A percentile compares a stretch with the other conserved stretches of the same genome.
Evolutionary conservation across 2,888 invertebrate species (phyloP).

Genomic region (Baccha elongata): DNA sequence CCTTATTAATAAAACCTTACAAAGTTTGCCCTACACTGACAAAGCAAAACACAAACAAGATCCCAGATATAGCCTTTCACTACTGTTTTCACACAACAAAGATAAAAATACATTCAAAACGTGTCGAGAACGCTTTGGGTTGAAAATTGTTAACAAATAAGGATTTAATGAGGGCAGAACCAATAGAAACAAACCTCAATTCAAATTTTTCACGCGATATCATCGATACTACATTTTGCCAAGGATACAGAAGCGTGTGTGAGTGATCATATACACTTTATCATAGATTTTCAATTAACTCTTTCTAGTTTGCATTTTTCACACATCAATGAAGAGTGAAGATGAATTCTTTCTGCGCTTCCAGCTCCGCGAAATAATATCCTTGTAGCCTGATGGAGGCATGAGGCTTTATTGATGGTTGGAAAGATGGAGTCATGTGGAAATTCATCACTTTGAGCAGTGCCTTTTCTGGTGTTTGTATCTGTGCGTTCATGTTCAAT

Average conservation of each 20-base stretch:
- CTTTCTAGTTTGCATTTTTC: conserved; percentile 26
- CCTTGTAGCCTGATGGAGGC: neutral
- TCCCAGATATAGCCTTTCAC: neutral
- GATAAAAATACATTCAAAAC: conserved; percentile 29
- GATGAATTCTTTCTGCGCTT: no score
- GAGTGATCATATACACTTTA: neutral
- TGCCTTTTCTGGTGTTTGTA: no score
- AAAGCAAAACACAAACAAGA: no score
- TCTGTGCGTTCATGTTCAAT: no score
- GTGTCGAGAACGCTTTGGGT: conserved; percentile 28
- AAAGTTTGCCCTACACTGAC: no score
- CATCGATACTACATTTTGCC: conserved; percentile 19
- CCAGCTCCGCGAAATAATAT: conserved; percentile 26
- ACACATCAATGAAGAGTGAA: conserved; percentile 38
- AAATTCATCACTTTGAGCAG: conserved; percentile 62
- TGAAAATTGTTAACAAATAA: conserved; percentile 53
- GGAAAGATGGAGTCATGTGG: conserved; percentile 36
- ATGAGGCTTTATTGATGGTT: no score
- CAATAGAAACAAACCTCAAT: conserved; percentile 40
- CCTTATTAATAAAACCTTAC: no score
- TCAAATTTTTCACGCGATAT: conserved; percentile 35
- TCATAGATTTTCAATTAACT: conserved; percentile 66
- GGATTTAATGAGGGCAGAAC: conserved; percentile 20
- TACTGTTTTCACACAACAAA: conserved; percentile 18
- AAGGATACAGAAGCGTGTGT: no score